Evolutionary conservation across 2,113 vertebrate genomes (phyloP), one percentile per base, ranked within the genome.

Genomic region (Actenoides hombroni): DNA sequence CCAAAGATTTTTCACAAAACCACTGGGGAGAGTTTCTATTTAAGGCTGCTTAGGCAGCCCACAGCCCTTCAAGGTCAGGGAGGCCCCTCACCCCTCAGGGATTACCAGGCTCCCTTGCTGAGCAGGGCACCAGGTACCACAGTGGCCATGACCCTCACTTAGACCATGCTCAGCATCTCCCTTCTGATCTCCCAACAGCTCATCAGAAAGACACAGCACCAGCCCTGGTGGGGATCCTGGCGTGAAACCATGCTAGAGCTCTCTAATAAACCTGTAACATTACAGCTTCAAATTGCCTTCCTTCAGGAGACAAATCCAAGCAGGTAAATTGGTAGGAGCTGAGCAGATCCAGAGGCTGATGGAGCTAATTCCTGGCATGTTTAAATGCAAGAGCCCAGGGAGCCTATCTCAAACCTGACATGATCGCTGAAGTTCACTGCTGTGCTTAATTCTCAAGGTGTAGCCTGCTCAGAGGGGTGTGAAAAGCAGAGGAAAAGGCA

Each of bases 341-440:
- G 44, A 85, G 78, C 4, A 2, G 90, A 92, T 96, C 68, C 6
- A 5, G 77, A 89, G 81, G 76, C 75, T 83, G 90, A 94, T 13
- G 60, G 68, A 92, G 92, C 90, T 96, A 86, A 96, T 96, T 82
- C 85, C 85, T 61, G 71, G 88, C 75, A 57, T 42, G 71, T 91
- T 93, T 86, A 92, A 90, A 95, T 51, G 82, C 79, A 94, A 86
- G 88, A 75, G 54, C 87, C 78, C 82, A 51, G 87, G 78, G 79
- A 97, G 64, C 68, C 68, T 78, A 42, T 1, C 44, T 90, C 82
- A 51, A 61, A 83, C 37, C 70, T 3, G 1, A 37, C 6, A 1
- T 3, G 16, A 85, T 54, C 5, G 0, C 84, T 10, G 29, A 42
- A 46, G 70, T 53, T 82, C 6, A 1, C 78, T 46, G 67, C 81